Base-by-base conservation (phyloP, 2,113 vertebrate genomes). In the Hippocampus guttulatus region DNA sequence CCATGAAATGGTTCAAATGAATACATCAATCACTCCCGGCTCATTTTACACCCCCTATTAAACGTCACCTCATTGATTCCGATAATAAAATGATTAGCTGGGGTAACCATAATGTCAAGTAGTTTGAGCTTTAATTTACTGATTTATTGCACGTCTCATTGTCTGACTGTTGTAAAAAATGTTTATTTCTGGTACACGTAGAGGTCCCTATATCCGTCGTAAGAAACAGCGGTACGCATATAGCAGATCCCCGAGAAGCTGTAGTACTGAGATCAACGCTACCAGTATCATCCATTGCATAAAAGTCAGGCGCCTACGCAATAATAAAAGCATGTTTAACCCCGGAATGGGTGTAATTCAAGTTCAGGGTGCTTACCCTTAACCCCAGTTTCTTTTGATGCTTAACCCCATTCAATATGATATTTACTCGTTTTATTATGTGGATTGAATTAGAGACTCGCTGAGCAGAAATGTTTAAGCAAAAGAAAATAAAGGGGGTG, bases 211-310 rank as follows among this genome's bases (percentile, higher is more conserved):
- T 78, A 67, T 77, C 62, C 61, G 69, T 67, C 40, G 75, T 79
- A 71, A 69, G 68, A 64, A 64, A 71, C 52, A 67, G 57, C 30
- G 71, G 75, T 66, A 76, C 67, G 69, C 70, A 63, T 68, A 61
- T 20, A 45, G 58, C 43, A 55, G 66, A 67, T 57, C 4, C 52
- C 74, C 67, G 70, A 9, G 0, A 12, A 23, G 49, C 70, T 58
- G 54, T 76, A 75, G 73, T 74, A 16, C 25, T 27, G 40, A 20
- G 70, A 81, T 88, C 78, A 68, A 78, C 79, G 67, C 77, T 72
- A 75, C 64, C 9, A 15, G 65, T 51, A 69, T 73, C 75, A 41
- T 66, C 81, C 81, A 87, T 77, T 72, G 84, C 85, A 82, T 57
- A 65, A 71, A 55, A 21, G 61, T 57, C 20, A 49, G 77, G 67